A percentile compares a stretch with the other conserved stretches of the same genome.
Evolutionary conservation across 2,113 vertebrate species (phyloP).

Genomic region (Plecturocebus donacophilus): DNA sequence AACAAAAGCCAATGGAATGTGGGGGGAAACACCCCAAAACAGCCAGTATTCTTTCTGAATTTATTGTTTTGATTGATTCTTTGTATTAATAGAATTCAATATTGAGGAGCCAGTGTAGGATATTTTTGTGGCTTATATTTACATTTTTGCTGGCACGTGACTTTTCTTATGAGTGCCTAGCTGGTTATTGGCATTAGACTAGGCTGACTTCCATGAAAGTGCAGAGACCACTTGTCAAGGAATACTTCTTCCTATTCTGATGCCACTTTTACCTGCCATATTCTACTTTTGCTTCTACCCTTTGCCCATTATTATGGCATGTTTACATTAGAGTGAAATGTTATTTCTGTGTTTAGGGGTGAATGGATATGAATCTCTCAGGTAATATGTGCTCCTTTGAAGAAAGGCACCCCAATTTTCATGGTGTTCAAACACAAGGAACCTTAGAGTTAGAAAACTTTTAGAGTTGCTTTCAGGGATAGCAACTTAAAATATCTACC

Average conservation of each 20-base stretch:
- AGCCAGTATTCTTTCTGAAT: neutral
- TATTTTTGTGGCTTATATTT: neutral
- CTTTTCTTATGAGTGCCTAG: neutral
- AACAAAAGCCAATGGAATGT: neutral
- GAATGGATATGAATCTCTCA: neutral
- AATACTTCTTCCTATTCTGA: neutral
- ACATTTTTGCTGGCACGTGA: neutral
- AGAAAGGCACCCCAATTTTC: conserved; percentile 1
- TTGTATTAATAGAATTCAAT: conserved; percentile 10
- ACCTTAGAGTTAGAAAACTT: neutral
- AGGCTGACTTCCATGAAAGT: neutral
- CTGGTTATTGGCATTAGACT: neutral
- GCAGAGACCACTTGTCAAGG: neutral
- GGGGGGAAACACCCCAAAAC: neutral
- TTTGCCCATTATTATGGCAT: neutral
- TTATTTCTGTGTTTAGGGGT: neutral
- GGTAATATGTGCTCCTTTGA: neutral
- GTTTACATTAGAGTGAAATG: neutral
- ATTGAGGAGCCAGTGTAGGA: neutral
- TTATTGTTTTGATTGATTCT: neutral
- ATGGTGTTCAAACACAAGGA: neutral
- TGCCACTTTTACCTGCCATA: neutral
- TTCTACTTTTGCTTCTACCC: neutral
- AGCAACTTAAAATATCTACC: neutral
- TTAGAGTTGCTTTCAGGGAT: neutral